Evolutionary conservation across 1,140 invertebrate genomes (phyloP).

Genomic region (Bombus confusus): DNA sequence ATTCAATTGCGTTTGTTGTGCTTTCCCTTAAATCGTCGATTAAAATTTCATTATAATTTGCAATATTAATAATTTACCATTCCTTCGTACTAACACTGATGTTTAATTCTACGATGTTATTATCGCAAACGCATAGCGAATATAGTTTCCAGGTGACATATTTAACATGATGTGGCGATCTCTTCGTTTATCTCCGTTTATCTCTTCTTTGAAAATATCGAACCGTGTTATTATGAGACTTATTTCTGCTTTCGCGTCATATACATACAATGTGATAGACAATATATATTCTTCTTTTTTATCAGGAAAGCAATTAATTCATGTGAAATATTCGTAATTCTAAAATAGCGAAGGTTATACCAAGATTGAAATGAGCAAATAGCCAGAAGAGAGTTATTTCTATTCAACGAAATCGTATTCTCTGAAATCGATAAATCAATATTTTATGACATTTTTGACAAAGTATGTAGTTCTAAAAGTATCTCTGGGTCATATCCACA

Average conservation of each 20-base stretch:
- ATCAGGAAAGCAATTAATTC: neutral
- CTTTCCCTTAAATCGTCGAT: neutral
- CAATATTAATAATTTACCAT: neutral
- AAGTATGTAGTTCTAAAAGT: neutral
- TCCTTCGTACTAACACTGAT: neutral
- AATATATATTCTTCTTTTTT: neutral
- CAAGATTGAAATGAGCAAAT: neutral
- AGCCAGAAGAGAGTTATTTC: neutral
- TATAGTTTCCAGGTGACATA: conserved; percentile 20
- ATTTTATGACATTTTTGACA: neutral
- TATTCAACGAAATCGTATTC: neutral
- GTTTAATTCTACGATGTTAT: neutral
- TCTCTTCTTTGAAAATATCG: neutral
- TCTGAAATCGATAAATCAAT: neutral
- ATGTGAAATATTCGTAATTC: neutral
- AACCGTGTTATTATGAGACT: neutral
- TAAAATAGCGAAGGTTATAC: neutral
- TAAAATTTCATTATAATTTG: neutral
- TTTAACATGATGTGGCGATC: neutral
- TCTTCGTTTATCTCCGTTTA: neutral
- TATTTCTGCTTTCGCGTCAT: neutral
- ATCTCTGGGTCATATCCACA: neutral
- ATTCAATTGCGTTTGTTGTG: neutral
- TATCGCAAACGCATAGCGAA: neutral
- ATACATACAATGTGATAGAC: neutral